Base-by-base conservation (phyloP, 2,888 invertebrate genomes). In the Papilio protenor region DNA sequence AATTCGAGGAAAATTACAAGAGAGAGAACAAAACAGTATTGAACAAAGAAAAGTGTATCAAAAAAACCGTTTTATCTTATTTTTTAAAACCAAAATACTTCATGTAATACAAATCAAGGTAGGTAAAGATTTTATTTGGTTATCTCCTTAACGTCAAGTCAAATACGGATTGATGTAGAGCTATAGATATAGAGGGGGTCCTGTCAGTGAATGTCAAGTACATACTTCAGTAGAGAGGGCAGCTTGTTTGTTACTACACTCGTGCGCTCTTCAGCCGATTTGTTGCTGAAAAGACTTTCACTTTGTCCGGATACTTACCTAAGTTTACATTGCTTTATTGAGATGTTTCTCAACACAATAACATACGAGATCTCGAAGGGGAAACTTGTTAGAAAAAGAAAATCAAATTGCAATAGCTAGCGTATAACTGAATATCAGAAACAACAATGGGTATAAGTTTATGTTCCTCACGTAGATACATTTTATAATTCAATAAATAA, bases 241-340 rank as follows among this genome's bases (percentile, higher is more conserved):
- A 49, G 45, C 45, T 47, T 70, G 47, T 70, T 70, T 69, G 69
- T 69, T 69, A 69, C 45, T 21, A 21, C 70, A 47, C 70, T 70
- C 21, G 40, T 47, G 12, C 16, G 47, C 70, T 70, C 70, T 70
- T 12, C n/a, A 47, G n/a, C 10, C 47, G 70, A 70, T 70, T 49
- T 70, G 70, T 70, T 12, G 2, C n/a, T 45, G 70, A 47, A 70
- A 45, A 49, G 40, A 70, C 23, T 70, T 70, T 47, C 40, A n/a
- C 14, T 69, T 69, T 18, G 69, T 45, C 14, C 45, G 70, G 21
- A 16, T 70, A 49, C 70, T 49, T 47, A 47, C 21, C 4, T 47
- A 49, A 12, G 70, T 70, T 47, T 69, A 69, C 69, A 5, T 69
- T 70, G 70, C 70, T 49, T 70, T 70, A 70, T 70, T 70, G 70